Evolutionary conservation across 2,888 invertebrate species (phyloP), one percentile per base, ranked within the genome.

Genomic region (Neelides folsomi): DNA sequence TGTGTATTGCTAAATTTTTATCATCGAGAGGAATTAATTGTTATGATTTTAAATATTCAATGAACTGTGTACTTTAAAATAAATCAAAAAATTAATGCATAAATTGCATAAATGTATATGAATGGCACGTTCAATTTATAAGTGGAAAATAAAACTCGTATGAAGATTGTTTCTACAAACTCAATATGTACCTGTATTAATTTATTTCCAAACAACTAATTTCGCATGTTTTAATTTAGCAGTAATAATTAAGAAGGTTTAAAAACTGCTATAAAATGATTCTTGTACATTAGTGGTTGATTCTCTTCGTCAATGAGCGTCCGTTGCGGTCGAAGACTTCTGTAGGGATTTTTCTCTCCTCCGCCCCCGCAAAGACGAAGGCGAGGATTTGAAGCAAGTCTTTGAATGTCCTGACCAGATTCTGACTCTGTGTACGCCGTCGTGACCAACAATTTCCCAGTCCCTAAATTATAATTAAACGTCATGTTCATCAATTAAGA

Each of bases 291-390:
- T 52, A 84, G 69, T 0, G 83, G 83, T 44, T 75, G 77, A 43
- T 77, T 76, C 55, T 83, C 79, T 63, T 83, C 83, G 6, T 81
- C 80, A 12, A 83, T 79, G 58, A 84, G 82, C 66, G 83, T 84
- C 45, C 83, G 75, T 60, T 82, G 82, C 0, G 83, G 83, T 56
- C 81, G 75, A 0, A 79, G 74, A 41, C 83, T 82, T 0, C 80
- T 74, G 63, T 79, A 83, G 0, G 77, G 77, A 69, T 84, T 84
- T 36, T n/a, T n/a, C n/a, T 70, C 70, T 12, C 72, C 72, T 0
- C 80, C 77, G 8, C 76, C 75, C 1, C 76, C 66, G 8, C 80
- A 65, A 0, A 79, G 67, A 40, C 75, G 72, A 20, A 77, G 67
- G 27, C 27, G 27, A 27, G 4, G 27, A 27, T 3, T 27, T 27